Evolutionary conservation across 1,140 invertebrate genomes (phyloP).

Genomic region (Telenomus remus): DNA sequence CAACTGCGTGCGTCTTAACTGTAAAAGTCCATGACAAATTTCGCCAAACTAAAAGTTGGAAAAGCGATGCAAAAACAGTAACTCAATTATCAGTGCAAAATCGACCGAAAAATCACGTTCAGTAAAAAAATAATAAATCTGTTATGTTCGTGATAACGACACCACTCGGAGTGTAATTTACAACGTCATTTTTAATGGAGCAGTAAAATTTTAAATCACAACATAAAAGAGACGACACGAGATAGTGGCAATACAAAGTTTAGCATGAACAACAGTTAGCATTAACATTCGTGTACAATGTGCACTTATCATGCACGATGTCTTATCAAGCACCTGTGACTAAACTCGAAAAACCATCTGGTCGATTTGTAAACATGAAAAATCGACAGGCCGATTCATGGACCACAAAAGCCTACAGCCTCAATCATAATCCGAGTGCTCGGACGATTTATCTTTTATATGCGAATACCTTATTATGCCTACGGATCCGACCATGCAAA

Average conservation of each 20-base stretch:
- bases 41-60: no score
- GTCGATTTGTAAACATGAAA: constrained; percentile 35
- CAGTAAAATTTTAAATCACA: no score
- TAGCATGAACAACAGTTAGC: background rate
- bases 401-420: constrained; percentile 29
- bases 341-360: constrained; percentile 28
- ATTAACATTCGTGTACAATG: constrained; percentile 12
- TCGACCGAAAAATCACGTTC: constrained; percentile 53
- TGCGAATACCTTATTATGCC: constrained; percentile 47
- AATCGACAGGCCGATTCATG: constrained; percentile 12
- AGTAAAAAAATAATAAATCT: constrained; percentile 11
- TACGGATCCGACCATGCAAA: constrained; percentile 30
- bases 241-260: constrained; percentile 41
- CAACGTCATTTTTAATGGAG: no score
- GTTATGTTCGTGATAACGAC: constrained; percentile 40
- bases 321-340: constrained; percentile 49
- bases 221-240: constrained; percentile 17
- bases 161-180: constrained; percentile 27
- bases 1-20: constrained; percentile 59
- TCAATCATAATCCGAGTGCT: constrained; percentile 45
- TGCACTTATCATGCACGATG: constrained; percentile 20
- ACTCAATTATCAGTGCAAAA: no score
- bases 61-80: no score
- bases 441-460: constrained; percentile 42
- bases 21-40: no score